Percentiles rank a stretch among this genome's conserved stretches.
Evolutionary conservation across 1,140 invertebrate genomes (phyloP).

Genomic region (Sesamia nonagrioides): DNA sequence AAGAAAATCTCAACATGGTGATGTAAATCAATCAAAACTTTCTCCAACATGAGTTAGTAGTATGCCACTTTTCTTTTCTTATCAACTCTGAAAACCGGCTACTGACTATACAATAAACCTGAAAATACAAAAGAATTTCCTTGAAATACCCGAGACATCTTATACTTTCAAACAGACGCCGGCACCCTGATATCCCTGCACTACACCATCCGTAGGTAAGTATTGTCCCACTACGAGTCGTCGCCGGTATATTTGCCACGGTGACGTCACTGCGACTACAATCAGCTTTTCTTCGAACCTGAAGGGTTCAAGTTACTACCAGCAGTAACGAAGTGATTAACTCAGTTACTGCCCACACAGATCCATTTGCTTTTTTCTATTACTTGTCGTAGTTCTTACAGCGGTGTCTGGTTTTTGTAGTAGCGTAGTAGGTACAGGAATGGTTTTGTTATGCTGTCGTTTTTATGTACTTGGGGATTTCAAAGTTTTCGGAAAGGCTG

Average conservation of each 20-base stretch:
- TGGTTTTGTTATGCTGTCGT: conserved; percentile 25
- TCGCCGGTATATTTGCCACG: conserved; percentile 22
- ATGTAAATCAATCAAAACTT: background rate
- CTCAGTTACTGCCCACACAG: conserved; percentile 39
- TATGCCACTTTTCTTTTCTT: background rate
- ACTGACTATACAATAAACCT: background rate
- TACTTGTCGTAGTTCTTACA: conserved; percentile 36
- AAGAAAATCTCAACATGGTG: no score
- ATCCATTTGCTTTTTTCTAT: conserved; percentile 51
- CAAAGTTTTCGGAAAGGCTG: background rate
- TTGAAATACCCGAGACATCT: conserved; percentile 16
- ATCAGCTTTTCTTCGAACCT: conserved; percentile 54
- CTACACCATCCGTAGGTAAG: background rate
- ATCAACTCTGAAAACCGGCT: background rate
- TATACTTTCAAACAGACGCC: conserved; percentile 19
- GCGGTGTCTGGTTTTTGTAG: conserved; percentile 38
- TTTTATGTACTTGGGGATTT: conserved; percentile 1
- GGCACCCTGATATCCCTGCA: conserved; percentile 18
- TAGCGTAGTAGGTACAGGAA: conserved; percentile 12
- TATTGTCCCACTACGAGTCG: background rate
- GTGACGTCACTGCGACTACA: conserved; percentile 54
- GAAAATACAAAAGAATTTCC: conserved; percentile 15
- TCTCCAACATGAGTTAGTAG: background rate
- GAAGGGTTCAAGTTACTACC: conserved; percentile 51
- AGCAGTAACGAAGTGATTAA: conserved; percentile 49